These are phyloP conservation scores for Leptinotarsa peninsularis DNA, from an alignment of 2,888 invertebrate species.

Conservation along the genomic window DNA sequence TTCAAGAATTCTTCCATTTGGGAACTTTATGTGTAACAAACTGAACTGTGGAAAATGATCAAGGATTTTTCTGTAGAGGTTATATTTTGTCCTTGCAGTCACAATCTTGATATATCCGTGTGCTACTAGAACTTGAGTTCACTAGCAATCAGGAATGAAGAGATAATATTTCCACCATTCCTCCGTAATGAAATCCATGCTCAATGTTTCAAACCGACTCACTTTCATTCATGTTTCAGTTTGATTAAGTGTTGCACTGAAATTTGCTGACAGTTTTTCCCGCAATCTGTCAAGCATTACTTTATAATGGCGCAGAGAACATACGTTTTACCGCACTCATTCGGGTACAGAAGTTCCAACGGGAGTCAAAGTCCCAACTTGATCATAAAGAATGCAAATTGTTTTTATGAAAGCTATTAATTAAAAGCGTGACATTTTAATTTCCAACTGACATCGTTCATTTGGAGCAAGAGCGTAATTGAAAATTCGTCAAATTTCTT, in stretches of 20 bases:
- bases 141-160: too few species aligned
- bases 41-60: too few species aligned
- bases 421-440: conserved; percentile 39
- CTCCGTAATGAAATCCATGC: background rate
- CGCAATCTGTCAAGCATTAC: conserved; percentile 3
- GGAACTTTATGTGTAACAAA: too few species aligned
- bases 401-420: conserved; percentile 36
- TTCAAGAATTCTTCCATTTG: too few species aligned
- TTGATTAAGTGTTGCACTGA: background rate
- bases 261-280: background rate
- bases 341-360: background rate
- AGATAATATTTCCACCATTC: too few species aligned
- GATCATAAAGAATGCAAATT: conserved; percentile 30
- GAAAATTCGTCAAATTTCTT: conserved; percentile 37
- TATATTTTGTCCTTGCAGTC: too few species aligned
- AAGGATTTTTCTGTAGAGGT: too few species aligned
- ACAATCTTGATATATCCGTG: too few species aligned
- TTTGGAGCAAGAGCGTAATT: conserved; percentile 34
- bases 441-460: conserved; percentile 38
- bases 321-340: background rate
- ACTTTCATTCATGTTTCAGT: background rate
- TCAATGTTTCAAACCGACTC: background rate
- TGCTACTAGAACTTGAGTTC: too few species aligned
- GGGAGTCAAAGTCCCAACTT: background rate
- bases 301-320: background rate